A percentile compares a stretch with the other conserved stretches of the same genome.
Evolutionary conservation across 2,113 vertebrate species (phyloP).

Genomic region (Psephotus haematonotus): DNA sequence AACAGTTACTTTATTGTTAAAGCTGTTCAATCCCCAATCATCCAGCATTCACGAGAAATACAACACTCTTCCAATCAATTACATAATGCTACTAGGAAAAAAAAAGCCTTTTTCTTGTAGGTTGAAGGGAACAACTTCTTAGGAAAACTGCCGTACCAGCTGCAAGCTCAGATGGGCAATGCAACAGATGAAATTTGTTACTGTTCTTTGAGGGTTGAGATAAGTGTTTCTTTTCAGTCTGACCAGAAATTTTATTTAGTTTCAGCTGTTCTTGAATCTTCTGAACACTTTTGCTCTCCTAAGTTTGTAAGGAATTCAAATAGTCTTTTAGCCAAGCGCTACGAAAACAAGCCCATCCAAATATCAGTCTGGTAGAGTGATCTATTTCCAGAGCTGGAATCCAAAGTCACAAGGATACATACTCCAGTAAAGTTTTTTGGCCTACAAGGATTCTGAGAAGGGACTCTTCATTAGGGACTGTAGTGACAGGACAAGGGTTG

Average conservation of each 20-base stretch:
- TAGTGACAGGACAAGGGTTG: too few species aligned
- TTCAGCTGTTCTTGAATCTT: not conserved
- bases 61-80: constrained; percentile 4
- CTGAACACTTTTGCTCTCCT: not conserved
- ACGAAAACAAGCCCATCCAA: not conserved
- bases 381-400: not conserved
- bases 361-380: not conserved
- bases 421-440: not conserved
- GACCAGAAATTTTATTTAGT: not conserved
- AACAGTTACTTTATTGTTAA: not conserved
- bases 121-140: not conserved
- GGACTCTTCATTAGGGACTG: too few species aligned
- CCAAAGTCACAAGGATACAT: not conserved
- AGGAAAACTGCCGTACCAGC: not conserved
- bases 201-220: not conserved
- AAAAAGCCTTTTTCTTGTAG: not conserved
- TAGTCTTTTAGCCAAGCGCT: not conserved
- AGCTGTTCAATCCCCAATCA: not conserved
- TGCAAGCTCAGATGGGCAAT: not conserved
- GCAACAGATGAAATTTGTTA: not conserved
- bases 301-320: not conserved
- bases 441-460: not conserved
- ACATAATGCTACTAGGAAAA: not conserved
- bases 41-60: not conserved
- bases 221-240: not conserved